Base-by-base conservation (phyloP, 2,113 vertebrate species). In the Platysternon megacephalum region DNA sequence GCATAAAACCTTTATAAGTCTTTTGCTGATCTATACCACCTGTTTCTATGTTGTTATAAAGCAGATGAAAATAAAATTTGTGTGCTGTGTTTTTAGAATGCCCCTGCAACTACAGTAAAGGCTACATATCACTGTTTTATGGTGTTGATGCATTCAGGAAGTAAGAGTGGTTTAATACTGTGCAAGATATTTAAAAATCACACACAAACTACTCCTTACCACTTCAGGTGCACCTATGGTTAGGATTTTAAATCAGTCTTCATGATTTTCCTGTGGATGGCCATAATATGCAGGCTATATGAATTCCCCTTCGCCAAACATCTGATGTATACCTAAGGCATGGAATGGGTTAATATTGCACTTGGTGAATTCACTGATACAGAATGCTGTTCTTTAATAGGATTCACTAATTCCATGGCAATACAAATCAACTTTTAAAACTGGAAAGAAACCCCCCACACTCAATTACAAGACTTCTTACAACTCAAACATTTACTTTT, bases 331-430 rank as follows among this genome's bases (percentile, higher is more conserved):
- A 8, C 88, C 46, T 81, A 85, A 81, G 86, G 72, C 81, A 89
- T 86, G 53, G 32, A 72, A 48, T 26, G 86, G 90, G 44, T 93
- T 68, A n/a, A 91, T 90, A 93, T 88, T 94, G 95, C 92, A 84
- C n/a, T 0, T 32, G 91, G 76, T 72, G 48, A 94, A 90, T 56
- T 93, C 91, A 86, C 29, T 44, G 8, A 28, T n/a, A 84, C n/a
- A 26, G 85, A 51, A 89, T 81, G 83, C 91, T 85, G 74, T 78
- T 78, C 74, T 80, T 19, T 0, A 65, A 86, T 1, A 68, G 76
- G 82, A 56, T 79, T 51, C 3, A 44, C 56, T 76, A 44, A 8
- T 68, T 85, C 93, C 84, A 0, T 11, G 76, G 84, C 16, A 87
- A 82, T 58, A 84, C 44, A 58, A 84, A 61, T 79, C 79, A 44